Percentiles rank a stretch among this genome's conserved stretches.
Evolutionary conservation across 2,888 invertebrate genomes (phyloP).

Genomic region (Synanthedon vespiformis): DNA sequence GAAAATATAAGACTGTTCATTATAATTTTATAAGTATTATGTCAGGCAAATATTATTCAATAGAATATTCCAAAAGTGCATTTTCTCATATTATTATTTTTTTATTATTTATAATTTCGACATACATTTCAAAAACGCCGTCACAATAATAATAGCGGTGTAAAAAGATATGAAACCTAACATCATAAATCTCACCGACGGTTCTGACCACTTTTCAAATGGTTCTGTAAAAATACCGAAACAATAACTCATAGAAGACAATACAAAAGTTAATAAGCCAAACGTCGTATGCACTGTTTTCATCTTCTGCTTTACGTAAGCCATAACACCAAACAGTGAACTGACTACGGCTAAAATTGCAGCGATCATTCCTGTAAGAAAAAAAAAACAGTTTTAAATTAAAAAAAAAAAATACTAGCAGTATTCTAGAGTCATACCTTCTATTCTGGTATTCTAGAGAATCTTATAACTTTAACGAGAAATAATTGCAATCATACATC

Average conservation of each 20-base stretch:
- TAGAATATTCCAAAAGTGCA: too few species aligned
- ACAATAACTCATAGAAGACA: constrained; percentile 25
- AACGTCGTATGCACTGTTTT: constrained; percentile 20
- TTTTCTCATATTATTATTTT: not conserved
- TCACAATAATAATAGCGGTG: constrained; percentile 19
- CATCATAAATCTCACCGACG: constrained; percentile 13
- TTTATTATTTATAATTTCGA: not conserved
- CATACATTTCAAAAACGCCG: constrained; percentile 25
- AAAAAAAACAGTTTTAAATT: too few species aligned
- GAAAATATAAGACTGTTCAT: too few species aligned
- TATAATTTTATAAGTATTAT: too few species aligned
- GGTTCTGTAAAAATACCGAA: constrained; percentile 15
- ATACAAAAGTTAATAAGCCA: constrained; percentile 28
- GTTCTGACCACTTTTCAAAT: constrained; percentile 22
- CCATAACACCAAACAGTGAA: not conserved
- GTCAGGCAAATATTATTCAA: too few species aligned
- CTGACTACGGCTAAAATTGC: not conserved
- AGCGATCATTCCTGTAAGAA: not conserved
- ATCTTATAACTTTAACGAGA: too few species aligned
- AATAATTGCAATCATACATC: too few species aligned
- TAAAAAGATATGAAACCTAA: constrained; percentile 24
- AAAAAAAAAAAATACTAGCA: too few species aligned
- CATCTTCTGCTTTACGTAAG: not conserved
- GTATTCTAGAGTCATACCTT: too few species aligned
- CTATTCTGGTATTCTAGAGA: too few species aligned